Conservation (phyloP, 2,113 vertebrate species). For the Seriola aureovittata region DNA sequence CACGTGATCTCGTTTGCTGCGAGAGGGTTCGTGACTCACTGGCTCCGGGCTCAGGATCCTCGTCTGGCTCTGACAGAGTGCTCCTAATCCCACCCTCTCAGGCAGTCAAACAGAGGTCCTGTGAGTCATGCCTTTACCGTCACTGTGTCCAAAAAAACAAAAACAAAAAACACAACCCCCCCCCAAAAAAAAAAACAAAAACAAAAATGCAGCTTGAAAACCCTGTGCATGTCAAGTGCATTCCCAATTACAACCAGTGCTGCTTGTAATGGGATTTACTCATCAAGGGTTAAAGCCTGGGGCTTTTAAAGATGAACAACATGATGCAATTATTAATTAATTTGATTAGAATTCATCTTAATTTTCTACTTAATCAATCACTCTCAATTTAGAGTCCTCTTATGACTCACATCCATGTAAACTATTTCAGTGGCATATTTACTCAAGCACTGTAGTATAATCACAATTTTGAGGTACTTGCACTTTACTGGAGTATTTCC, state of each 20-base stretch:
- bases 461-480: background rate
- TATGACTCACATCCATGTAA: background rate
- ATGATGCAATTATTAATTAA: background rate
- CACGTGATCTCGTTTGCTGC: conserved; percentile 77
- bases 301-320: background rate
- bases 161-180: background rate
- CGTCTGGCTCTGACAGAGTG: conserved; percentile 71
- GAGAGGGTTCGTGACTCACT: conserved; percentile 81
- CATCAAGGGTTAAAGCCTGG: background rate
- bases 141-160: conserved; percentile 19
- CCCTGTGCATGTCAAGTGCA: background rate
- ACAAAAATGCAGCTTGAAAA: background rate
- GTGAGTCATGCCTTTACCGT: conserved; percentile 72
- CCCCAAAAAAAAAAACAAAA: background rate
- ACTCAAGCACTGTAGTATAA: too few relatives aligned
- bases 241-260: background rate
- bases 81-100: conserved; percentile 62
- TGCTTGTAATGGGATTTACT: background rate
- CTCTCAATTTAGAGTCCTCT: background rate
- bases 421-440: background rate
- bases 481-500: background rate
- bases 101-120: conserved; percentile 61
- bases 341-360: background rate
- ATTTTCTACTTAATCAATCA: background rate
- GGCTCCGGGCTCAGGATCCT: conserved; percentile 74